Evolutionary conservation across 2,888 invertebrate species (phyloP), one percentile per base, ranked within the genome.

Genomic region (Drosophila kuntzei): DNA sequence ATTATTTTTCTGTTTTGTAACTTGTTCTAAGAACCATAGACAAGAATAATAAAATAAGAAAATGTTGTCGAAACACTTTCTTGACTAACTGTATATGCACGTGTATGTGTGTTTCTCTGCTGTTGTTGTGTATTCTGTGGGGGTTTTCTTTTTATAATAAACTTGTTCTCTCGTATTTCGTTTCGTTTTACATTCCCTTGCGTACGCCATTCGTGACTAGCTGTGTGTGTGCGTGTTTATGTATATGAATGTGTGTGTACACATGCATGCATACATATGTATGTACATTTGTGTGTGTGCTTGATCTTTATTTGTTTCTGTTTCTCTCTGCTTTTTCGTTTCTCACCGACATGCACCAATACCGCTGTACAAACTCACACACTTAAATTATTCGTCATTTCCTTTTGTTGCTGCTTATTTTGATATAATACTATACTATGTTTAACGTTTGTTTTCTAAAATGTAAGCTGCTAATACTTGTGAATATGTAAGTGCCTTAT

Each of bases 281-380:
- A n/a, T n/a, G n/a, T n/a, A n/a, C n/a, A n/a, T n/a, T n/a, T n/a
- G n/a, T 39, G 18, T 65, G 47, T 49, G 20, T 66, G 46, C 37
- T 44, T 74, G 76, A 77, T 76, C 76, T 43, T 73, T 66, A 44
- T 61, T 66, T 39, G 53, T 46, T 63, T 55, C 36, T n/a, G n/a
- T n/a, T n/a, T 54, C 58, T 39, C 58, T 41, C 27, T 57, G 34
- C 46, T 39, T 60, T 22, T 55, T 62, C 29, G 47, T 50, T 16
- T 20, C 60, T 54, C 64, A 61, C 53, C 20, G 49, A 76, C 49
- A 59, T 34, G 5, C 57, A 51, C 70, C 27, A 55, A 54, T 32
- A 64, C 37, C 14, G 11, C n/a, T 27, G 8, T 27, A 67, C 8
- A 16, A 36, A 46, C 41, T 16, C 46, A 43, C 75, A 61, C 63